Percentiles rank a stretch among this genome's conserved stretches.
phyloP scores from a whole-genome alignment of 2,113 vertebrate genomes.

The Monarcha castaneiventris region DNA sequence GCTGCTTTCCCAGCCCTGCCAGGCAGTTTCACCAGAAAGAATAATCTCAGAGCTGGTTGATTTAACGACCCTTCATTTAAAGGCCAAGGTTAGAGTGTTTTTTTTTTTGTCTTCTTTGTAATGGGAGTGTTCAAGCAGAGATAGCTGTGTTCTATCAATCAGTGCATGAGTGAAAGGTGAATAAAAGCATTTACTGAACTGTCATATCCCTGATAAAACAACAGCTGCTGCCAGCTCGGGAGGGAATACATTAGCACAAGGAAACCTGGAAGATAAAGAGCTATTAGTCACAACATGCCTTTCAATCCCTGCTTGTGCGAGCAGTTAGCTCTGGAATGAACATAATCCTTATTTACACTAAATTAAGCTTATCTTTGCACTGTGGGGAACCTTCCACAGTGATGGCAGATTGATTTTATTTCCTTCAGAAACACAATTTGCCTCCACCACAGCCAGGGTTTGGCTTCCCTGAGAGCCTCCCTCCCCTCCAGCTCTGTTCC shows the following conservation, averaged over 20 bases:
- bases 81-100: background rate
- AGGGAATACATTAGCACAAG: background rate
- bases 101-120: background rate
- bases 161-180: background rate
- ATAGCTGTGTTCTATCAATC: background rate
- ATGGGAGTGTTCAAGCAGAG: background rate
- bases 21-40: background rate
- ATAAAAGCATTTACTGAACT: constrained; percentile 24
- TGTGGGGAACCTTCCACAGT: background rate
- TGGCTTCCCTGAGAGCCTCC: background rate
- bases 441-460: background rate
- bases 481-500: background rate
- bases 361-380: background rate
- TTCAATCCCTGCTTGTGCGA: background rate
- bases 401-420: background rate
- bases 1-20: background rate
- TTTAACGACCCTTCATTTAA: constrained; percentile 20
- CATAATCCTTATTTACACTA: background rate
- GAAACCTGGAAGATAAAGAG: background rate
- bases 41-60: background rate
- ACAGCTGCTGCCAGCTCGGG: background rate
- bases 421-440: background rate
- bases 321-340: background rate
- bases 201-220: constrained; percentile 7
- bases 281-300: background rate